Percentiles rank a stretch among this genome's conserved stretches.
Evolutionary conservation across 2,113 vertebrate species (phyloP).

Genomic region (Ageneiosus marmoratus): DNA sequence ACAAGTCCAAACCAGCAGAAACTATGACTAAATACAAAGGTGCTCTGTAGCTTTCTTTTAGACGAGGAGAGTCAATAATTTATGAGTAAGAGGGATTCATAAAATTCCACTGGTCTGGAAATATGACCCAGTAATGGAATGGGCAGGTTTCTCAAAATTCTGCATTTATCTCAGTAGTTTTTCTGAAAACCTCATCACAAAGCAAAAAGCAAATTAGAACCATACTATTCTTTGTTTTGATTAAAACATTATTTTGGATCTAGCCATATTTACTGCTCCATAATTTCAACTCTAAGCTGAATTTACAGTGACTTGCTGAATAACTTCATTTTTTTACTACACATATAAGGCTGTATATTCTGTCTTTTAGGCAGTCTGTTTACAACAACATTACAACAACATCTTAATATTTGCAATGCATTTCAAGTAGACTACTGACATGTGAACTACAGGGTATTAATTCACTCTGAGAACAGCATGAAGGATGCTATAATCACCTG

Average conservation of each 20-base stretch:
- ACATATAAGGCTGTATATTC: slow-evolving; percentile 12
- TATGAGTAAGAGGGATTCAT: too few relatives aligned
- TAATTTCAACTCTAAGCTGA: neutral
- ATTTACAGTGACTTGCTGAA: neutral
- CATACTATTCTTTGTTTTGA: neutral
- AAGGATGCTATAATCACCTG: slow-evolving; percentile 26
- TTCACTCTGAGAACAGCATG: slow-evolving; percentile 28
- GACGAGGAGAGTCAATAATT: too few relatives aligned
- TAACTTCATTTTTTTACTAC: slow-evolving; percentile 12
- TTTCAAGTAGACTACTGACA: slow-evolving; percentile 5
- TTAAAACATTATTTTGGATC: neutral
- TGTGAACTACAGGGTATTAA: slow-evolving; percentile 1
- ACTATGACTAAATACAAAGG: too few relatives aligned
- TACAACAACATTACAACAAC: too few relatives aligned
- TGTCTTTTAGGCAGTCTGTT: neutral
- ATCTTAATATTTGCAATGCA: neutral
- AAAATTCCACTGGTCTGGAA: neutral
- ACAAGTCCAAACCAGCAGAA: too few relatives aligned
- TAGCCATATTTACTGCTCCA: neutral
- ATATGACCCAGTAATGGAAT: neutral
- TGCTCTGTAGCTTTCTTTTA: too few relatives aligned
- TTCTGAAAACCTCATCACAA: neutral
- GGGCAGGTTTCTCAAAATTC: neutral
- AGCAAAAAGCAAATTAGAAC: neutral
- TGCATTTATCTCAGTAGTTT: neutral